Base-by-base conservation (phyloP, 1,140 invertebrate genomes). In the Drosophila serrata region DNA sequence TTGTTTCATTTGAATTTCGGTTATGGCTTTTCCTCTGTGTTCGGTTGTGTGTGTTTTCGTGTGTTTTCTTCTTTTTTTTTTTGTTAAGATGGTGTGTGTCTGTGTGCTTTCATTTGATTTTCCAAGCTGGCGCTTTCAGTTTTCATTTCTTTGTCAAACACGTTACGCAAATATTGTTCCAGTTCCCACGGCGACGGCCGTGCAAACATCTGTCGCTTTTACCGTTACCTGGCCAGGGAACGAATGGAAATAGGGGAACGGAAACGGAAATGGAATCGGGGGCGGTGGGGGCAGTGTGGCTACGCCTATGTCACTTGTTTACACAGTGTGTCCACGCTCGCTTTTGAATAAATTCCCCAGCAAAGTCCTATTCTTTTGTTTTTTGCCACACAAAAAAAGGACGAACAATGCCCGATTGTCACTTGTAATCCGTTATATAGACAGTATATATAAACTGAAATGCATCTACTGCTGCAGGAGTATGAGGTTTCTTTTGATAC, bases 81-180 rank as follows among this genome's bases (percentile, higher is more conserved):
- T 39, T 9, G 19, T 67, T 35, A 12, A 53, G 49, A 6, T 33
- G 22, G 31, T 55, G 49, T 55, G 46, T 55, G 74, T 60, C 55
- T 61, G 67, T 77, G 63, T 69, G 67, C 68, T 78, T 84, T 78
- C 81, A 88, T 88, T 88, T 88, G 85, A 90, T 88, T 90, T 90
- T 90, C 85, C 85, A 90, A 90, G 85, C 85, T 90, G 85, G 77
- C 85, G 85, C 85, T 90, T 90, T 90, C 86, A 85, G 85, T 81
- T 90, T 90, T 90, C 86, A 90, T 90, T 90, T 90, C 85, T 90
- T 90, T 90, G 85, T 85, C 85, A 90, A 90, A 90, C 85, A 90
- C 85, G 85, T 90, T 90, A 90, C 85, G 86, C 86, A 90, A 90
- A 90, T 90, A 90, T 90, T 90, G 81, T 84, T 88, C 80, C 69